Base-by-base conservation (phyloP, 2,888 invertebrate genomes). In the Merodon equestris region DNA sequence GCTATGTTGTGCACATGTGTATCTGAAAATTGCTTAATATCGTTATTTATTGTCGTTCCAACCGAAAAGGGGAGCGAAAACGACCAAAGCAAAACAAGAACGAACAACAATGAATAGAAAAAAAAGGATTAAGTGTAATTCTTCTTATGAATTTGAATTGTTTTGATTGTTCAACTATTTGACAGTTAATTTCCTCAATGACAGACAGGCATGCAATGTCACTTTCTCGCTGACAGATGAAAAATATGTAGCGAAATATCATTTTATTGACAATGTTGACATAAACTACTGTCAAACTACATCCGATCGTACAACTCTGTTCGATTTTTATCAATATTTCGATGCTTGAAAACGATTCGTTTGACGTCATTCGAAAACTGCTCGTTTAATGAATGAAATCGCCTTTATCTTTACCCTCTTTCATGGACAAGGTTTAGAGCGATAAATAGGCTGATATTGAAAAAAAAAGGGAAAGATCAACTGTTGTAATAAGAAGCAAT, bases 161-260 rank as follows among this genome's bases (percentile, higher is more conserved):
- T 74, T 72, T 72, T 72, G 60, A 66, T 72, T 60, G 47, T 63
- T 60, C 56, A 68, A 61, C 57, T 51, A 73, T 67, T 77, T 73
- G 67, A 73, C 61, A 67, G 61, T 51, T 73, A 58, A 73, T 77
- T 77, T 68, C 57, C 72, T 73, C 57, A 77, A 77, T 77, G 67
- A 77, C 72, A 72, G 47, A 40, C 48, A 40, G 40, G n/a, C n/a
- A n/a, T n/a, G n/a, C n/a, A n/a, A n/a, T n/a, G n/a, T n/a, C n/a
- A n/a, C n/a, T n/a, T n/a, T n/a, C n/a, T n/a, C 56, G 60, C 58
- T 66, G 53, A 57, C 58, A 40, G 57, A 40, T 14, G 15, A 57
- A n/a, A n/a, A n/a, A n/a, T n/a, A n/a, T n/a, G n/a, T n/a, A n/a
- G n/a, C n/a, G n/a, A n/a, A n/a, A n/a, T n/a, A n/a, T n/a, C n/a